Conservation (phyloP, 2,113 vertebrate genomes). For the Lampris megalopsis region DNA sequence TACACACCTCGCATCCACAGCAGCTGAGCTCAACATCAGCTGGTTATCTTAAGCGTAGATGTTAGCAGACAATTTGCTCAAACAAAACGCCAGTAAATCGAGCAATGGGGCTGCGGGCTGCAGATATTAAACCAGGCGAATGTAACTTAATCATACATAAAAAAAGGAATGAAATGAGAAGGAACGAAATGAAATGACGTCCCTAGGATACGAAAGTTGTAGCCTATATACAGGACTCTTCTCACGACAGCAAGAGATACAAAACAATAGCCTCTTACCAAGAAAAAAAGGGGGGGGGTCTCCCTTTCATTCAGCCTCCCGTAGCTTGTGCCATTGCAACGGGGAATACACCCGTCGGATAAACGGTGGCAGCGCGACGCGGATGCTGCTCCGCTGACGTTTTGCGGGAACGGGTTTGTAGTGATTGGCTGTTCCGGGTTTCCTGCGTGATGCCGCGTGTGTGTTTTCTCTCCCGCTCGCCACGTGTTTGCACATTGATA, state of each 20-base stretch:
- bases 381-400: conserved; percentile 26
- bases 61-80: too few species aligned
- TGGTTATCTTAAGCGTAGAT: too few species aligned
- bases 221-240: neutral
- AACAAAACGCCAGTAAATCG: conserved; percentile 46
- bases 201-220: conserved; percentile 60
- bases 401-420: conserved; percentile 50
- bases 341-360: conserved; percentile 44
- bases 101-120: conserved; percentile 30
- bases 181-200: conserved; percentile 22
- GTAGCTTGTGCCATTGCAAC: conserved; percentile 49
- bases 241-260: conserved; percentile 48
- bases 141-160: conserved; percentile 46
- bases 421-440: conserved; percentile 52
- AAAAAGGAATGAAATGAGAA: neutral
- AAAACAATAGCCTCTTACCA: conserved; percentile 65
- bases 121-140: conserved; percentile 41
- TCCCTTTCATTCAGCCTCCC: conserved; percentile 53
- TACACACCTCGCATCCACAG: too few species aligned
- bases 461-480: conserved; percentile 37
- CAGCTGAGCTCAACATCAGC: too few species aligned
- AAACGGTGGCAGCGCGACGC: conserved; percentile 30
- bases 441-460: conserved; percentile 10
- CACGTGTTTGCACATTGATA: conserved; percentile 47
- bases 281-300: conserved; percentile 48